A percentile compares a stretch with the other conserved stretches of the same genome.
Evolutionary conservation across 2,888 invertebrate genomes (phyloP).

Genomic region (Hyposoter dolosus): DNA sequence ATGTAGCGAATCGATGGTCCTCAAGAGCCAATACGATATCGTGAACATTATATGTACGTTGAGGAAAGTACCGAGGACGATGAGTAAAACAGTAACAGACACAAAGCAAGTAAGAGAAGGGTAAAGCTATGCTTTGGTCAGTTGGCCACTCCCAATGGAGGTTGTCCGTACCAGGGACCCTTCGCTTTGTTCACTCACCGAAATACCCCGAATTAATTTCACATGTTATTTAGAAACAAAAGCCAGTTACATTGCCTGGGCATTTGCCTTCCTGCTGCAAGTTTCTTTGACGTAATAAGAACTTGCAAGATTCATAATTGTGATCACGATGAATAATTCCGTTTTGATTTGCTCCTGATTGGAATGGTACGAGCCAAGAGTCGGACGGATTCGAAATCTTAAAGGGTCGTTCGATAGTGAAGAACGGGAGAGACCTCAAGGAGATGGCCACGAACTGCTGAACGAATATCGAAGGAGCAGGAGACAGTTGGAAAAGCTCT

Average conservation of each 20-base stretch:
- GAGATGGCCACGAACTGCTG: slow-evolving; percentile 77
- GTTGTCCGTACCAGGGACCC: slow-evolving; percentile 42
- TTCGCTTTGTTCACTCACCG: slow-evolving; percentile 42
- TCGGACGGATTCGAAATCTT: slow-evolving; percentile 71
- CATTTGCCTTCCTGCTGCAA: background rate
- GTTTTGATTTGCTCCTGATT: background rate
- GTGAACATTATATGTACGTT: slow-evolving; percentile 58
- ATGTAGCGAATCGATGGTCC: slow-evolving; percentile 65
- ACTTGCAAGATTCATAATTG: background rate
- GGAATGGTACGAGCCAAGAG: slow-evolving; percentile 25
- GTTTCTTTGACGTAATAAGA: slow-evolving; percentile 14
- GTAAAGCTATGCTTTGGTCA: slow-evolving; percentile 59
- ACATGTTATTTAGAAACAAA: slow-evolving; percentile 47
- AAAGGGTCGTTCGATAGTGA: slow-evolving; percentile 78
- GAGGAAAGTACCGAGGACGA: slow-evolving; percentile 12
- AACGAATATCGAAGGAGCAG: slow-evolving; percentile 62
- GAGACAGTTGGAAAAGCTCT: slow-evolving; percentile 52
- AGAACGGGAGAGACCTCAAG: slow-evolving; percentile 48
- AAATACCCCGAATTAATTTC: slow-evolving; percentile 62
- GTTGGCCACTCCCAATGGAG: slow-evolving; percentile 63
- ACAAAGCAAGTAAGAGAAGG: slow-evolving; percentile 38
- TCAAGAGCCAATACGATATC: slow-evolving; percentile 60
- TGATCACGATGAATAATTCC: background rate
- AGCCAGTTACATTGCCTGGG: slow-evolving; percentile 34
- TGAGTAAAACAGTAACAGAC: slow-evolving; percentile 41